Evolutionary conservation across 2,113 vertebrate species (phyloP).

Genomic region (Chaetops frenatus): DNA sequence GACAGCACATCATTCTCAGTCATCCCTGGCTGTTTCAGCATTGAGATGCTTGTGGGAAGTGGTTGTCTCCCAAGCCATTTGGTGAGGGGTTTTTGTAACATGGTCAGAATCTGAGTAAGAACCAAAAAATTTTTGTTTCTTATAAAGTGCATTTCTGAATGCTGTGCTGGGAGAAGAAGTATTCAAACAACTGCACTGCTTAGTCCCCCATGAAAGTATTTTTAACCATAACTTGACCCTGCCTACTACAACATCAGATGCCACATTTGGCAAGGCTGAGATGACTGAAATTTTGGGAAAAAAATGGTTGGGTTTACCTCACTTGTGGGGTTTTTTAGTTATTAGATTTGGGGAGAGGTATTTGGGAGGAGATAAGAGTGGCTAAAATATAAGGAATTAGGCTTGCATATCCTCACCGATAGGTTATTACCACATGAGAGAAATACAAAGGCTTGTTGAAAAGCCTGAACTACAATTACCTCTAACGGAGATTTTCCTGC

Average conservation of each 20-base stretch:
- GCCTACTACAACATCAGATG: neutral
- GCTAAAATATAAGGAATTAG: neutral
- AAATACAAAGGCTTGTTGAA: neutral
- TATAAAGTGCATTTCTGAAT: neutral
- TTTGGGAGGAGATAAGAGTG: neutral
- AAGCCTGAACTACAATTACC: neutral
- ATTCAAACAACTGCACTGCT: neutral
- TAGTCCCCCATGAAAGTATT: neutral
- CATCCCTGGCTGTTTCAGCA: neutral
- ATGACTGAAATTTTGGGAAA: neutral
- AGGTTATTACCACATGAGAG: neutral
- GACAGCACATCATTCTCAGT: neutral
- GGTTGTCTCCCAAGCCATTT: neutral
- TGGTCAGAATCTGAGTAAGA: neutral
- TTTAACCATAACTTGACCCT: neutral
- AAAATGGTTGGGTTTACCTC: neutral
- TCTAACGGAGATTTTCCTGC: neutral
- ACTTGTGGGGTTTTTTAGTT: neutral
- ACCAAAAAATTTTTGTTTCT: neutral
- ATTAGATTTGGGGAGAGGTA: neutral
- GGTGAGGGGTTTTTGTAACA: neutral
- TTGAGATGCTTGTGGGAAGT: neutral
- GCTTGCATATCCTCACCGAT: neutral
- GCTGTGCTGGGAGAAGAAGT: neutral
- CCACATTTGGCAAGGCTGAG: neutral